These are phyloP conservation scores for Spongia lamella DNA, from an alignment of 37 sponge, comb jelly and placozoan species.

Conservation along the genomic window DNA sequence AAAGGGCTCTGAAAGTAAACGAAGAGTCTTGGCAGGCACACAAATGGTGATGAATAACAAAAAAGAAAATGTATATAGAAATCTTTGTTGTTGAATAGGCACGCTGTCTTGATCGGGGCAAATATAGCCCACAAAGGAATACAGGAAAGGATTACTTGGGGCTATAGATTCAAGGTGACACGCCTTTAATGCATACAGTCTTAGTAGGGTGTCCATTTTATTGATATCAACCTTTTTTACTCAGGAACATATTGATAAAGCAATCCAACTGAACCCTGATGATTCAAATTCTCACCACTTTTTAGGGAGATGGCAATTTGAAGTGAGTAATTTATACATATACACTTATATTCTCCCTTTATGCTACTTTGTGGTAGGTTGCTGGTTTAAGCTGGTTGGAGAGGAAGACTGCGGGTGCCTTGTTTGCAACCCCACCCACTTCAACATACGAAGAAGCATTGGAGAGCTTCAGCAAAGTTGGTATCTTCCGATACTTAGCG, in stretches of 20 bases:
- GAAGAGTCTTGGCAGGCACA: conserved; percentile 57
- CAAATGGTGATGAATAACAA: conserved; percentile 41
- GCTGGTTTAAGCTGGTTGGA: conserved; percentile 74
- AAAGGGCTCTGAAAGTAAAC: conserved; percentile 44
- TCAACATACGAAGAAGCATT: conserved; percentile 52
- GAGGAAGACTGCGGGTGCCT: conserved; percentile 63
- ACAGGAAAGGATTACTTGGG: conserved; percentile 52
- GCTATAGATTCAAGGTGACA: conserved; percentile 54
- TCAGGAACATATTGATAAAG: conserved; percentile 74
- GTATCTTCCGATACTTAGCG: not conserved
- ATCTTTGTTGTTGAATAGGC: not conserved
- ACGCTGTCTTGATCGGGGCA: conserved; percentile 46
- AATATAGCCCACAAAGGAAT: conserved; percentile 37
- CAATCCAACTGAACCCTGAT: conserved; percentile 40
- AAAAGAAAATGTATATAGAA: not conserved
- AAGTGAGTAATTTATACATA: conserved; percentile 24
- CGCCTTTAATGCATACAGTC: too few species aligned
- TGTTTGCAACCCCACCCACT: conserved; percentile 60
- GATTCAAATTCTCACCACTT: conserved; percentile 49
- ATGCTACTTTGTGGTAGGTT: conserved; percentile 27
- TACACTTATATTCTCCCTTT: not conserved
- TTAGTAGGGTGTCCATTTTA: too few species aligned
- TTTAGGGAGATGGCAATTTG: conserved; percentile 63
- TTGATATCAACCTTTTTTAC: too few species aligned
- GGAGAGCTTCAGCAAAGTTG: conserved; percentile 47